A percentile compares a stretch with the other conserved stretches of the same genome.
phyloP scores from a whole-genome alignment of 2,113 vertebrate genomes.

The Cyprinodon tularosa region DNA sequence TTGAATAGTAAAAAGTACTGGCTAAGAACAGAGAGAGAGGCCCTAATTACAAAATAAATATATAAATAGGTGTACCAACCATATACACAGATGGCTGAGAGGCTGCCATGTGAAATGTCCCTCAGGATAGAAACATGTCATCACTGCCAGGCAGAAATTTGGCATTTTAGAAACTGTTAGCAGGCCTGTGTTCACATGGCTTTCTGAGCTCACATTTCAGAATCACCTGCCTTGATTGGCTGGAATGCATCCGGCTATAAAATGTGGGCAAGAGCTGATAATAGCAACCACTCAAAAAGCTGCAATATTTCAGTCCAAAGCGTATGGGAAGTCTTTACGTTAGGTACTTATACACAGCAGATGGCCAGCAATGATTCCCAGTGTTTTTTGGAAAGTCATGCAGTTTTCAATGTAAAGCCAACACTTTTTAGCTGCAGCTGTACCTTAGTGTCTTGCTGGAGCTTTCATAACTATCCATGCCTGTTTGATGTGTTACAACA shows the following conservation, averaged over 20 bases:
- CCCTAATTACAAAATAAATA: constrained; percentile 65
- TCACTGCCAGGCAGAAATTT: constrained; percentile 64
- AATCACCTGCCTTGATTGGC: constrained; percentile 1
- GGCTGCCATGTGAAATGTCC: constrained; percentile 69
- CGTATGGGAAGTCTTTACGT: constrained; percentile 2
- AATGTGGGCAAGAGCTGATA: background rate
- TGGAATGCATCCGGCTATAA: constrained; percentile 5
- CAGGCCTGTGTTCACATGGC: constrained; percentile 45
- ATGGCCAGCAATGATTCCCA: background rate
- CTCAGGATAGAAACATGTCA: constrained; percentile 57
- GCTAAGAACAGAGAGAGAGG: constrained; percentile 30
- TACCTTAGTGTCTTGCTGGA: background rate
- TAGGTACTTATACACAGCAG: background rate
- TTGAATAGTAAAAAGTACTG: constrained; percentile 20
- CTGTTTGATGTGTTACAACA: background rate
- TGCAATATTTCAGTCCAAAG: fast-evolving
- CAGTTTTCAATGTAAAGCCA: background rate
- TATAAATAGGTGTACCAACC: constrained; percentile 39
- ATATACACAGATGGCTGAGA: constrained; percentile 70
- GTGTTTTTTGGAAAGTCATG: background rate
- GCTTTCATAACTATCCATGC: background rate
- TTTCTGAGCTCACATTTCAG: constrained; percentile 22
- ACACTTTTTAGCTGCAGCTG: background rate
- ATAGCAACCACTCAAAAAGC: background rate
- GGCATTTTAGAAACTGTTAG: constrained; percentile 61